These are phyloP conservation scores for Xiphias gladius DNA, from an alignment of 2,113 vertebrate genomes.

Conservation along the genomic window DNA sequence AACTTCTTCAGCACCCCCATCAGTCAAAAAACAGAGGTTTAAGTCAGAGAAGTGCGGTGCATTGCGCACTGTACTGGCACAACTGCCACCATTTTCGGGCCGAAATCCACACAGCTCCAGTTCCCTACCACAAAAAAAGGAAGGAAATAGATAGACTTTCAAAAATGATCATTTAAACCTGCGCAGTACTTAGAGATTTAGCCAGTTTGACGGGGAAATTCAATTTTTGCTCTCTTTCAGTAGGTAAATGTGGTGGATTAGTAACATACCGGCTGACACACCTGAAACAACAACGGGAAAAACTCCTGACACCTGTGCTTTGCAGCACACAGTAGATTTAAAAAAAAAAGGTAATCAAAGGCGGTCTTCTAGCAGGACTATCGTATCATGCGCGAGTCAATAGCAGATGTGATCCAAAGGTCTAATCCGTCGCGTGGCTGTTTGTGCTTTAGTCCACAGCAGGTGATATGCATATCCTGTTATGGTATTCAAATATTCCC, in stretches of 20 bases:
- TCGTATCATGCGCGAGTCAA: neutral
- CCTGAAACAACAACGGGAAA: neutral
- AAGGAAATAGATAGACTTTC: too few relatives aligned
- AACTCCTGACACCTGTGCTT: neutral
- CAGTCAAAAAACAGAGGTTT: neutral
- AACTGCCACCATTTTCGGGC: too few relatives aligned
- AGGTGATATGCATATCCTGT: slow-evolving; percentile 47
- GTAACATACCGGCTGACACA: neutral
- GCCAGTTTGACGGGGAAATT: too few relatives aligned
- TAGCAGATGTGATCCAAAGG: neutral
- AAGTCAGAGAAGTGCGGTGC: too few relatives aligned
- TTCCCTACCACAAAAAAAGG: too few relatives aligned
- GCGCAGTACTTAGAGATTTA: neutral
- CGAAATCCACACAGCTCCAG: too few relatives aligned
- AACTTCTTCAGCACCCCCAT: neutral
- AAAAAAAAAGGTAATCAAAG: neutral
- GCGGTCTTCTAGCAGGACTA: neutral
- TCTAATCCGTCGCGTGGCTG: neutral
- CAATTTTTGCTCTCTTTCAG: neutral
- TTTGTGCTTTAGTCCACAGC: slow-evolving; percentile 8
- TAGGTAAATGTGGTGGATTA: neutral
- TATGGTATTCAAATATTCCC: slow-evolving; percentile 64
- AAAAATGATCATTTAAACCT: neutral
- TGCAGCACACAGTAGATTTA: neutral
- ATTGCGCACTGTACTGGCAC: too few relatives aligned